Conservation (phyloP, 92 coral and sea anemone genomes). For the Palythoa caribaeorum region DNA sequence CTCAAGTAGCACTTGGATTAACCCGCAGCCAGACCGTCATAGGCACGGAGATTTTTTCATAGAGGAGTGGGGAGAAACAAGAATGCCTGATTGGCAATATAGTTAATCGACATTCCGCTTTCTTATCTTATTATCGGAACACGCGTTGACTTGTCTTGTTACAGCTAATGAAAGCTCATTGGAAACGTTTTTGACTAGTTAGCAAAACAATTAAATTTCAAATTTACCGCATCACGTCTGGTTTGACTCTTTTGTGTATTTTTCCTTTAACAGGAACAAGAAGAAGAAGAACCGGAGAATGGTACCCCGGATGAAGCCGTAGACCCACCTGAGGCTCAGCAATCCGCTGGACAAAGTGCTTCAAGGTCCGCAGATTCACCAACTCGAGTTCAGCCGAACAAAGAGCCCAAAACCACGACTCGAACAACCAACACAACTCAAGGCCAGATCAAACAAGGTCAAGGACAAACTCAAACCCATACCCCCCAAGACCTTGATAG, state of each 20-base stretch:
- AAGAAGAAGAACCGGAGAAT: slow-evolving; percentile 85
- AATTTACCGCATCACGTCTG: neutral
- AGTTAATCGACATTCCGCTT: too few relatives aligned
- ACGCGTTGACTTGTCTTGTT: too few relatives aligned
- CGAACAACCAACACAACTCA: slow-evolving; percentile 14
- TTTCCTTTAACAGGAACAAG: slow-evolving; percentile 67
- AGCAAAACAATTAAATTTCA: neutral
- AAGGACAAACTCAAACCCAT: slow-evolving; percentile 32
- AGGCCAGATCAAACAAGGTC: slow-evolving; percentile 5
- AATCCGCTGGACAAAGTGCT: slow-evolving; percentile 12
- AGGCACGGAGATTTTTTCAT: too few relatives aligned
- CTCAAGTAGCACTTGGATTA: too few relatives aligned
- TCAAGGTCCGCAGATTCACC: slow-evolving; percentile 22
- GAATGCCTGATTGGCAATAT: too few relatives aligned
- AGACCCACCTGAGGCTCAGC: slow-evolving; percentile 60
- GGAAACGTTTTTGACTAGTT: too few relatives aligned
- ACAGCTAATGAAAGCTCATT: too few relatives aligned
- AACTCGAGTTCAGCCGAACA: slow-evolving; percentile 33
- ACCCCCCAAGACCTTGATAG: slow-evolving; percentile 28
- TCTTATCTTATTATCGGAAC: too few relatives aligned
- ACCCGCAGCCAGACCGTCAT: too few relatives aligned
- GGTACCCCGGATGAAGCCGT: slow-evolving; percentile 88
- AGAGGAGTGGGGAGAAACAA: too few relatives aligned
- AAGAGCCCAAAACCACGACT: slow-evolving; percentile 16
- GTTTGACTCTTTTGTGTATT: neutral